phyloP scores from a whole-genome alignment of 2,797 vertebrate species.

The Borostomias antarcticus region DNA sequence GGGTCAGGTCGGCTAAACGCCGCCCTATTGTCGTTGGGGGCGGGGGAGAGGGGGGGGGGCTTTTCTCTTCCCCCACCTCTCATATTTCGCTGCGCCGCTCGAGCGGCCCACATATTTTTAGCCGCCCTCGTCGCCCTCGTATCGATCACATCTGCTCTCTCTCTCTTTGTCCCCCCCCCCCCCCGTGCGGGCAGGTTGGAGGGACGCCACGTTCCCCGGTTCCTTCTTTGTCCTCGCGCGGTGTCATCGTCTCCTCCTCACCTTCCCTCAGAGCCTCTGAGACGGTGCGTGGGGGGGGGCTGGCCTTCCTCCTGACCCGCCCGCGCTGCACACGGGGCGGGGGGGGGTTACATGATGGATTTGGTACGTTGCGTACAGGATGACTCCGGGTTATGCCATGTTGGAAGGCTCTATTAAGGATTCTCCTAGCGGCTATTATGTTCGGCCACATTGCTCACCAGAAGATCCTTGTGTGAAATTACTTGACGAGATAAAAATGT shows the following conservation, averaged over 20 bases:
- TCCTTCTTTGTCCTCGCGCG: slow-evolving; percentile 66
- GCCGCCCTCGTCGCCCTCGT: slow-evolving; percentile 29
- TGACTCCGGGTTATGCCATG: too few relatives aligned
- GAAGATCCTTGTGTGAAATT: too few relatives aligned
- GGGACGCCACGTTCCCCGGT: slow-evolving; percentile 54
- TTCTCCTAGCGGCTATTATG: background rate
- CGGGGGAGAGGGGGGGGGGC: too few relatives aligned
- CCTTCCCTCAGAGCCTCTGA: slow-evolving; percentile 11
- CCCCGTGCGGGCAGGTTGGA: slow-evolving; percentile 57
- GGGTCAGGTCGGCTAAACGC: slow-evolving; percentile 54
- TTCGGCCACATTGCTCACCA: too few relatives aligned
- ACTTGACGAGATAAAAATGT: too few relatives aligned
- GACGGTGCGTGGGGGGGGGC: slow-evolving; percentile 5
- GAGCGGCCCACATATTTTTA: slow-evolving; percentile 41
- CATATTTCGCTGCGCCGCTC: slow-evolving; percentile 59
- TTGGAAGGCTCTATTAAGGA: background rate
- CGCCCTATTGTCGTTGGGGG: slow-evolving; percentile 58
- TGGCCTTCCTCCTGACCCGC: too few relatives aligned
- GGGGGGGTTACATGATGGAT: too few relatives aligned
- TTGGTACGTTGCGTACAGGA: too few relatives aligned
- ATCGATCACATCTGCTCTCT: slow-evolving; percentile 67
- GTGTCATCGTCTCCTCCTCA: slow-evolving; percentile 52
- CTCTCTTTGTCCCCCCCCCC: too few relatives aligned
- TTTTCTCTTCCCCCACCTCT: slow-evolving; percentile 53
- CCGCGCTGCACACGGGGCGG: too few relatives aligned